These are phyloP conservation scores for Pantala flavescens DNA, from an alignment of 1,140 invertebrate genomes.

Conservation along the genomic window DNA sequence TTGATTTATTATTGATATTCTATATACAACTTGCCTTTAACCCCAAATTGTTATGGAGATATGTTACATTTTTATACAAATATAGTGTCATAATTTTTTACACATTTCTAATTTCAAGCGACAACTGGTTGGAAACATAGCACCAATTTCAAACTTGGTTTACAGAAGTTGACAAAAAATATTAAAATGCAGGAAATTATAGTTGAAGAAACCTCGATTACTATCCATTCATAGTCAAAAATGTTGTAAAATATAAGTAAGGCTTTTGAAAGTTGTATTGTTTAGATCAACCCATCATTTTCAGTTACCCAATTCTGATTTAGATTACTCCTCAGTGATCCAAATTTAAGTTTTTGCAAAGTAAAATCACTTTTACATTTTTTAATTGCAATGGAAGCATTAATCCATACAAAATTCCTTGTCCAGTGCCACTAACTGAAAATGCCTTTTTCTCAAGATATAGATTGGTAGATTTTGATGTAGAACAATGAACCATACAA, in stretches of 20 bases:
- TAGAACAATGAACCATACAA: no score
- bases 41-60: slow-evolving; percentile 15
- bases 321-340: no score
- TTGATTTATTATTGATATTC: slow-evolving; percentile 13
- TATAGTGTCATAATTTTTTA: slow-evolving; percentile 14
- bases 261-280: background rate
- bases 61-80: slow-evolving; percentile 16
- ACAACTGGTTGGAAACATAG: slow-evolving; percentile 15
- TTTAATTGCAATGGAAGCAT: background rate
- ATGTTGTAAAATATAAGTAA: background rate
- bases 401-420: background rate
- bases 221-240: slow-evolving; percentile 6
- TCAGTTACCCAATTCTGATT: no score
- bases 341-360: no score
- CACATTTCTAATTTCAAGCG: slow-evolving; percentile 4
- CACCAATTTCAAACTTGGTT: slow-evolving; percentile 11
- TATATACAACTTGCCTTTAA: slow-evolving; percentile 13
- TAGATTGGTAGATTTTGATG: no score
- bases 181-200: background rate
- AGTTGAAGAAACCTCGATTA: background rate
- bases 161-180: background rate
- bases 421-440: no score
- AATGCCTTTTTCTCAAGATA: no score
- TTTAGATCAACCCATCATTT: background rate
- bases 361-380: no score